phyloP scores from a whole-genome alignment of 2,113 vertebrate species.

The Erythrolamprus reginae region DNA sequence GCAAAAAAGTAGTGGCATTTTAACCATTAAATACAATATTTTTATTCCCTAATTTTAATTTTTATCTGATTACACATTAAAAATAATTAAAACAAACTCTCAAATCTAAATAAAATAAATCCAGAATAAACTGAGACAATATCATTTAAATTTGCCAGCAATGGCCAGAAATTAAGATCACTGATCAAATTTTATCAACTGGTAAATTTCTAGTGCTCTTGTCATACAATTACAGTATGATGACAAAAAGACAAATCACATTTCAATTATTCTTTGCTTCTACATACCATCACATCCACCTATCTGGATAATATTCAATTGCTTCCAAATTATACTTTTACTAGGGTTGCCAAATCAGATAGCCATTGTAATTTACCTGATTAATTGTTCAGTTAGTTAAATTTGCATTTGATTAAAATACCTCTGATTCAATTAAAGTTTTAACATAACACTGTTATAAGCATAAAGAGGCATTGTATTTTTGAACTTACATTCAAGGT shows the following conservation, averaged over 20 bases:
- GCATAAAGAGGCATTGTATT: background rate
- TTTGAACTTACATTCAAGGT: background rate
- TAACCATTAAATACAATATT: background rate
- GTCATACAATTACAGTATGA: background rate
- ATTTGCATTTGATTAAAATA: background rate
- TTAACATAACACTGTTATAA: background rate
- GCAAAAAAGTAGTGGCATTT: background rate
- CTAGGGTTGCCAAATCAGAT: background rate
- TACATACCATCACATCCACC: no score
- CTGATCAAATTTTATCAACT: slow-evolving; percentile 13
- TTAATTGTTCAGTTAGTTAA: background rate
- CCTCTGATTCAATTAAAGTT: background rate
- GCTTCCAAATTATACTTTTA: background rate
- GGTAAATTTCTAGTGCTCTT: slow-evolving; percentile 7
- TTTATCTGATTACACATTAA: background rate
- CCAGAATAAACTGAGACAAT: background rate
- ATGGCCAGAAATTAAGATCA: slow-evolving; percentile 12
- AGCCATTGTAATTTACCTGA: background rate
- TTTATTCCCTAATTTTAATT: slow-evolving; percentile 3
- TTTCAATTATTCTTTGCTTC: background rate
- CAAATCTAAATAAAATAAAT: slow-evolving; percentile 7
- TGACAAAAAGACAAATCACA: background rate
- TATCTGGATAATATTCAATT: background rate
- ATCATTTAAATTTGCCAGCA: background rate
- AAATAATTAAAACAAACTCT: background rate